Evolutionary conservation across 2,113 vertebrate species (phyloP).

Genomic region (Etia nguti): DNA sequence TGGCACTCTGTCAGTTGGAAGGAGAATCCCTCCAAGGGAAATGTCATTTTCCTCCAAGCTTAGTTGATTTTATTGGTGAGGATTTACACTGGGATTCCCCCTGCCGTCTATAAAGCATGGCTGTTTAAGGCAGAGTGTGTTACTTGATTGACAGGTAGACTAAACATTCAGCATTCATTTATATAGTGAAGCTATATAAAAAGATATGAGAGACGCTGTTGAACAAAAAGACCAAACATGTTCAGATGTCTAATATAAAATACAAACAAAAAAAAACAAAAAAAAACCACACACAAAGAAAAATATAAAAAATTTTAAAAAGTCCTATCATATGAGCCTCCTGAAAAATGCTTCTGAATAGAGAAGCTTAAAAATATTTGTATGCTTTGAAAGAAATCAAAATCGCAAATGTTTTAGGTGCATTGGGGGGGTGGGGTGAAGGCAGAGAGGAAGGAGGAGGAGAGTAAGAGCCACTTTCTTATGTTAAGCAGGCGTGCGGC

Average conservation of each 20-base stretch:
- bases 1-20: slow-evolving; percentile 40
- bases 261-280: not conserved
- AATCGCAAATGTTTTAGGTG: not conserved
- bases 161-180: not conserved
- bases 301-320: not conserved
- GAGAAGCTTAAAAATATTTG: not conserved
- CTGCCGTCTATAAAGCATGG: not conserved
- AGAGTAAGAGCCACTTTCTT: slow-evolving; percentile 71
- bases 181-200: not conserved
- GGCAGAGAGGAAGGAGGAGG: slow-evolving; percentile 31
- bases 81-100: slow-evolving; percentile 4
- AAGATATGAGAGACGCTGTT: not conserved
- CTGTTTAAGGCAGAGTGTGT: not conserved
- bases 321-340: fast-evolving
- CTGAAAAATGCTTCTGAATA: not conserved
- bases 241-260: not conserved
- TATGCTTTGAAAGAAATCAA: not conserved
- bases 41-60: slow-evolving; percentile 7
- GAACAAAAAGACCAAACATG: not conserved
- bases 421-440: not conserved
- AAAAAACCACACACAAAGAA: no score
- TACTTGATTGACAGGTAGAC: not conserved
- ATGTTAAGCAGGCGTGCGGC: slow-evolving; percentile 74
- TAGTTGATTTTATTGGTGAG: slow-evolving; percentile 3
- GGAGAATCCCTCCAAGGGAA: slow-evolving; percentile 27